Conservation (phyloP, 2,797 vertebrate species). For the Rhincodon typus region DNA sequence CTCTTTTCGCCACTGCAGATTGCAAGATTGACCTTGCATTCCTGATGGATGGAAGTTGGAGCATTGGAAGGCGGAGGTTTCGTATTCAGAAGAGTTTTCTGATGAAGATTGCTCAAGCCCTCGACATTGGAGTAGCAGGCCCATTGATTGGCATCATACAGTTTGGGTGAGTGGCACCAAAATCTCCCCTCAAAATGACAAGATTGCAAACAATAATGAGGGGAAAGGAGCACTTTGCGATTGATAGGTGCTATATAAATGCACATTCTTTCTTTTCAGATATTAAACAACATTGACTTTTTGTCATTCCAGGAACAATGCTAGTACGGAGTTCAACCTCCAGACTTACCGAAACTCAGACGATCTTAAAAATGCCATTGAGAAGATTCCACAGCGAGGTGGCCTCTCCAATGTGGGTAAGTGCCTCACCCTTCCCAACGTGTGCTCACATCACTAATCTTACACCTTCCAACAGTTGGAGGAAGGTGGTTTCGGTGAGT, state of each 20-base stretch:
- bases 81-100: conserved; percentile 92
- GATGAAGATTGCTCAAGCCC: conserved; percentile 68
- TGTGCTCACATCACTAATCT: not conserved
- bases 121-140: conserved; percentile 73
- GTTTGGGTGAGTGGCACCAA: conserved; percentile 70
- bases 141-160: conserved; percentile 93
- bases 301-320: conserved; percentile 65
- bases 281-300: not conserved
- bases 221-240: not conserved
- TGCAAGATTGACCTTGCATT: conserved; percentile 89
- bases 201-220: not conserved
- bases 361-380: conserved; percentile 75
- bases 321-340: conserved; percentile 82
- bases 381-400: conserved; percentile 85
- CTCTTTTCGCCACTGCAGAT: conserved; percentile 53
- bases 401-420: conserved; percentile 89
- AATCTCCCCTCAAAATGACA: not conserved
- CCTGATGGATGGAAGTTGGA: conserved; percentile 89
- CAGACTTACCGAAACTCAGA: conserved; percentile 69
- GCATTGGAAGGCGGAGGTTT: conserved; percentile 90
- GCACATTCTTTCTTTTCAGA: not conserved
- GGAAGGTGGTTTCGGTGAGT: not conserved
- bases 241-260: not conserved
- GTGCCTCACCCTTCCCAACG: conserved; percentile 46
- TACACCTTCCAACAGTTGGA: not conserved